Conservation (phyloP, 2,888 invertebrate species). For the Amorpha juglandis region DNA sequence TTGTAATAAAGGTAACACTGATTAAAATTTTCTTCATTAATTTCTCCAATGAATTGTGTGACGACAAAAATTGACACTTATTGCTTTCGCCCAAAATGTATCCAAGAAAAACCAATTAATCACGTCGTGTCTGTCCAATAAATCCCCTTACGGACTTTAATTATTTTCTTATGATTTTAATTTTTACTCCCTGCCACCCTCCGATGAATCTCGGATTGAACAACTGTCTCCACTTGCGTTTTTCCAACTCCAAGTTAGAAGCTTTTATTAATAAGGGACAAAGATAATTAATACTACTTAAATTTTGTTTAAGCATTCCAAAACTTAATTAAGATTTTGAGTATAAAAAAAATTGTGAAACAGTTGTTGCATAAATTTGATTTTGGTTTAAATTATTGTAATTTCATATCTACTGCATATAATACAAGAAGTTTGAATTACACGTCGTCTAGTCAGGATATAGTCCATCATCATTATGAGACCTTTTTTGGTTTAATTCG, state of each 20-base stretch:
- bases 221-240: constrained; percentile 70
- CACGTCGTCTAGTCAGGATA: too few species aligned
- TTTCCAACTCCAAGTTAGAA: constrained; percentile 64
- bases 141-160: constrained; percentile 83
- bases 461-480: too few species aligned
- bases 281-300: constrained; percentile 85
- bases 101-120: constrained; percentile 79
- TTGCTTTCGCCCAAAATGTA: constrained; percentile 72
- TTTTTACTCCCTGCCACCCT: constrained; percentile 62
- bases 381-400: background rate
- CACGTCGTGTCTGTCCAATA: constrained; percentile 81
- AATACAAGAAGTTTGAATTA: too few species aligned
- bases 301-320: constrained; percentile 78
- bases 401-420: background rate
- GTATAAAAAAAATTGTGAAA: constrained; percentile 43
- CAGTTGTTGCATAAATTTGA: constrained; percentile 9
- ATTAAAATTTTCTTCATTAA: constrained; percentile 70
- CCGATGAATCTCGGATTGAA: constrained; percentile 54
- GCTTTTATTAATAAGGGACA: constrained; percentile 81
- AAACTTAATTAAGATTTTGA: constrained; percentile 71
- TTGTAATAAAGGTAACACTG: constrained; percentile 42
- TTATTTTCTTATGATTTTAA: constrained; percentile 85
- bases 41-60: constrained; percentile 65
- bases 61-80: constrained; percentile 82
- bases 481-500: too few species aligned